phyloP scores from a whole-genome alignment of 2,113 vertebrate species.

The Porphyrio hochstetteri region DNA sequence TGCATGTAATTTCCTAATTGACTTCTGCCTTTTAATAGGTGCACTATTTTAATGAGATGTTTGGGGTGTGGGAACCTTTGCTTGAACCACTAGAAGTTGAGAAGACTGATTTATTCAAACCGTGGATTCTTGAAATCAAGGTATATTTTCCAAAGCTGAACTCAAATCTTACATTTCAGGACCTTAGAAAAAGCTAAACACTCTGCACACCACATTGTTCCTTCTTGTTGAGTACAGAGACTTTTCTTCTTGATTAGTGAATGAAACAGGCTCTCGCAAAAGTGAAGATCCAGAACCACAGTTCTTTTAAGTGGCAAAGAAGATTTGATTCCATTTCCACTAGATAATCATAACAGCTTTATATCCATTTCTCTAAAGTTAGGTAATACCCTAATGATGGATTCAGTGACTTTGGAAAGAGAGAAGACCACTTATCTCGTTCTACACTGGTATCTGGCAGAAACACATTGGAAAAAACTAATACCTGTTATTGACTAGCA shows the following conservation, averaged over 20 bases:
- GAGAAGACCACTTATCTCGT: background rate
- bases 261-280: background rate
- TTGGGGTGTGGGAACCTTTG: constrained; percentile 97
- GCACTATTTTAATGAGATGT: constrained; percentile 93
- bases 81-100: constrained; percentile 94
- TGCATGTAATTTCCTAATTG: background rate
- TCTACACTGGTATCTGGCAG: background rate
- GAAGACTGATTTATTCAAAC: constrained; percentile 85
- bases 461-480: background rate
- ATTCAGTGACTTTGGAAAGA: background rate
- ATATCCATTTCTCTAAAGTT: background rate
- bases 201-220: background rate
- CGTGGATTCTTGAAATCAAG: constrained; percentile 92
- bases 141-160: constrained; percentile 55
- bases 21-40: constrained; percentile 76
- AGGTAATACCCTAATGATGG: background rate
- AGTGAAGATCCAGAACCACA: background rate
- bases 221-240: background rate
- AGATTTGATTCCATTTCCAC: background rate
- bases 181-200: background rate
- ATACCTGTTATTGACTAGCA: background rate
- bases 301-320: background rate
- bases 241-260: background rate
- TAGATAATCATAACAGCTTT: background rate
- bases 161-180: background rate